Conservation (phyloP, 2,797 vertebrate genomes). For the Sylvilagus floridanus region DNA sequence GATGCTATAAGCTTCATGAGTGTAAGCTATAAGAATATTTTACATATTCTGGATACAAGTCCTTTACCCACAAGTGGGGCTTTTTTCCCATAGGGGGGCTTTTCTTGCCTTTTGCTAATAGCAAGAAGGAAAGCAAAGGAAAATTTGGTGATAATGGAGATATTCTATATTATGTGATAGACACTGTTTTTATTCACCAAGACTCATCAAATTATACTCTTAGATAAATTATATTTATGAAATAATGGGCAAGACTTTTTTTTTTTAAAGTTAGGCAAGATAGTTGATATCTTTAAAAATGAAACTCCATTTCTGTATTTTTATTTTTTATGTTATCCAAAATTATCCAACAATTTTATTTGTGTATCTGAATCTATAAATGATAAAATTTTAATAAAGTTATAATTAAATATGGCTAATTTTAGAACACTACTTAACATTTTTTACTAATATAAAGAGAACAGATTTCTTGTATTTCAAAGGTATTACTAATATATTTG, state of each 20-base stretch:
- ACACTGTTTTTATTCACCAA: not conserved
- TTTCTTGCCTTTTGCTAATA: not conserved
- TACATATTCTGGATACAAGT: not conserved
- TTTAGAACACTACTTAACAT: too few species aligned
- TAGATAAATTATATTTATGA: not conserved
- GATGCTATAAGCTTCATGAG: too few species aligned
- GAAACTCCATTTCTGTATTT: not conserved
- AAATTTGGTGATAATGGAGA: not conserved
- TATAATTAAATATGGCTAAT: too few species aligned
- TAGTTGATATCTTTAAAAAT: not conserved
- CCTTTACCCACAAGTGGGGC: not conserved
- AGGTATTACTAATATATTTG: too few species aligned
- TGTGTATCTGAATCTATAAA: too few species aligned
- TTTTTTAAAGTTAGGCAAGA: not conserved
- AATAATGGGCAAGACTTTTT: not conserved
- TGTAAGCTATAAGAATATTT: not conserved
- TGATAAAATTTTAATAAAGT: too few species aligned
- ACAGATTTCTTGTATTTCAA: too few species aligned
- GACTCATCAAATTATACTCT: not conserved
- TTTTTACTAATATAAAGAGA: too few species aligned
- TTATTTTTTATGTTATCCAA: too few species aligned
- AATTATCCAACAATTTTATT: too few species aligned
- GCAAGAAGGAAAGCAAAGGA: not conserved
- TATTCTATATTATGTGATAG: not conserved
- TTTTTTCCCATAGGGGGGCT: not conserved